Evolutionary conservation across 2,797 vertebrate genomes (phyloP).

Genomic region (Typhlichthys eigenmanni): DNA sequence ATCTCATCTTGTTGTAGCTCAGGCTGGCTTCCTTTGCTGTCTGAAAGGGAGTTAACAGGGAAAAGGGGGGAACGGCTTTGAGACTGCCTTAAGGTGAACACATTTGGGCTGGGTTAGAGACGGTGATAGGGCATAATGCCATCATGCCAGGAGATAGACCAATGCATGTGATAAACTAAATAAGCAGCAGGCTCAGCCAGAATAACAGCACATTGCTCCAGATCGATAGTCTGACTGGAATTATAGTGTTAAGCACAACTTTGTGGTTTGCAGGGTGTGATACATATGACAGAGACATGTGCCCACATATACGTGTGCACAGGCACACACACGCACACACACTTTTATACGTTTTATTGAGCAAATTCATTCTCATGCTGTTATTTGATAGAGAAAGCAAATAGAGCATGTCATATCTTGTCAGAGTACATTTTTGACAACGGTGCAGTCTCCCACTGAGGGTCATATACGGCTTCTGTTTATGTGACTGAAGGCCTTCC

Average conservation of each 20-base stretch:
- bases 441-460: neutral
- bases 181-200: slow-evolving; percentile 53
- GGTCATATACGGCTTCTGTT: neutral
- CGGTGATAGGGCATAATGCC: slow-evolving; percentile 10
- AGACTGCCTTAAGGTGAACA: slow-evolving; percentile 43
- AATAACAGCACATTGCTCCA: slow-evolving; percentile 52
- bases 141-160: slow-evolving; percentile 32
- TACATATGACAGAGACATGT: slow-evolving; percentile 3
- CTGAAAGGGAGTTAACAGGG: slow-evolving; percentile 13
- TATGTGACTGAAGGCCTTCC: too few relatives aligned
- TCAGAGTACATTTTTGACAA: slow-evolving; percentile 1
- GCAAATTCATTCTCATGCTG: slow-evolving; percentile 1
- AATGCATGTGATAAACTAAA: slow-evolving; percentile 65
- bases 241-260: slow-evolving; percentile 29
- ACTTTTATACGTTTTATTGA: neutral
- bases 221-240: slow-evolving; percentile 50
- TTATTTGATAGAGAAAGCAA: neutral
- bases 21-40: slow-evolving; percentile 30
- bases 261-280: slow-evolving; percentile 15
- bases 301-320: neutral
- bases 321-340: neutral
- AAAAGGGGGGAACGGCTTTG: slow-evolving; percentile 35
- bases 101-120: slow-evolving; percentile 35
- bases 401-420: slow-evolving; percentile 7
- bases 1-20: slow-evolving; percentile 30